Evolutionary conservation across 2,113 vertebrate species (phyloP).

Genomic region (Tupaia chinensis): DNA sequence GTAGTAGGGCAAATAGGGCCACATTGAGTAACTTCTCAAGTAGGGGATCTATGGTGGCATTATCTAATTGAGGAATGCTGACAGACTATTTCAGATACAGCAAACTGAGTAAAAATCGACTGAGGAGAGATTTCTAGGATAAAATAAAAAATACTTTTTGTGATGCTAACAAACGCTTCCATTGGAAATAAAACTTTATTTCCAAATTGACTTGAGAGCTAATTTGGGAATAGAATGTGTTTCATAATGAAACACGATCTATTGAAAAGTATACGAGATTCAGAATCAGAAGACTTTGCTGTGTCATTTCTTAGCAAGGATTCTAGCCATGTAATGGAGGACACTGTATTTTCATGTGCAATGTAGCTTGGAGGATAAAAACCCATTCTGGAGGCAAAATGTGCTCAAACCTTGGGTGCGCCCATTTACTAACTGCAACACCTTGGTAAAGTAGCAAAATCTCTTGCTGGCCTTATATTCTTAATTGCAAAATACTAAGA

Average conservation of each 20-base stretch:
- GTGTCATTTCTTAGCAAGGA: not conserved
- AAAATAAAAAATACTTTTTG: not conserved
- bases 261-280: not conserved
- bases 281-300: not conserved
- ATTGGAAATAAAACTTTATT: conserved; percentile 39
- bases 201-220: not conserved
- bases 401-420: not conserved
- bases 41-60: not conserved
- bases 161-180: not conserved
- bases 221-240: conserved; percentile 10
- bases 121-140: not conserved
- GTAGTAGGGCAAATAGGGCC: not conserved
- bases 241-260: not conserved
- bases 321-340: not conserved
- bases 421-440: not conserved
- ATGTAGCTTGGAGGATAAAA: not conserved
- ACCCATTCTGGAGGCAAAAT: not conserved
- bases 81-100: not conserved
- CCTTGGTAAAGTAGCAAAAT: not conserved
- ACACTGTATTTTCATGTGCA: not conserved
- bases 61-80: not conserved
- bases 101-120: not conserved
- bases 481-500: not conserved
- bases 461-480: not conserved
- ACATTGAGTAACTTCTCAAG: not conserved